Evolutionary conservation across 2,888 invertebrate species (phyloP), one percentile per base, ranked within the genome.

Genomic region (Scotopteryx bipunctaria): DNA sequence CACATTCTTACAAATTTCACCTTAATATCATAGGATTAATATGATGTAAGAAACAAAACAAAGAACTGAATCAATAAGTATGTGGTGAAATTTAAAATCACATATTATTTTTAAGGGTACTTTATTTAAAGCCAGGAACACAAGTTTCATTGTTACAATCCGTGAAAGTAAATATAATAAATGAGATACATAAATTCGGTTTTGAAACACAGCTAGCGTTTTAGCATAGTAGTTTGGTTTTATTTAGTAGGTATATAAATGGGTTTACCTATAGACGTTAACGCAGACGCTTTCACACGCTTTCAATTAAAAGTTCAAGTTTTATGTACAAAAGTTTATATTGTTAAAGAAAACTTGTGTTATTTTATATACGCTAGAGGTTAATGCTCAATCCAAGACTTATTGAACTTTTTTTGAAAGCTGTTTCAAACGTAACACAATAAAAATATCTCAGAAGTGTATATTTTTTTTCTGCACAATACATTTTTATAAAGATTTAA

Each of bases 121-220:
- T 88, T 86, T 82, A 82, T 86, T 63, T 85, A 81, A 86, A 86
- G 83, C 87, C 84, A 85, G 81, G 82, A 86, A 86, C 87, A 85
- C 84, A 84, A 81, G 76, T 80, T 73, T 78, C 66, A 78, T 73
- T 71, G 68, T 75, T 73, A 80, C 71, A 73, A 60, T 65, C 41
- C 64, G 59, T 69, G 56, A 64, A 61, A 59, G 46, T 59, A 64
- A 68, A 66, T 57, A 75, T 66, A 57, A 62, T 67, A 69, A 68
- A 57, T 64, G 61, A 59, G 54, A 60, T 55, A 52, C 21, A 46
- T 52, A 46, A 57, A 55, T 57, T 53, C 53, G 53, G 55, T 45
- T 48, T 55, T 17, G 23, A 35, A 40, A 48, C 23, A 40, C 47
- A 27, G 15, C 5, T 19, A 41, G 29, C 23, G 14, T 23, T 27